Evolutionary conservation across 2,888 invertebrate species (phyloP).

Genomic region (Drosophila suboccidentalis): DNA sequence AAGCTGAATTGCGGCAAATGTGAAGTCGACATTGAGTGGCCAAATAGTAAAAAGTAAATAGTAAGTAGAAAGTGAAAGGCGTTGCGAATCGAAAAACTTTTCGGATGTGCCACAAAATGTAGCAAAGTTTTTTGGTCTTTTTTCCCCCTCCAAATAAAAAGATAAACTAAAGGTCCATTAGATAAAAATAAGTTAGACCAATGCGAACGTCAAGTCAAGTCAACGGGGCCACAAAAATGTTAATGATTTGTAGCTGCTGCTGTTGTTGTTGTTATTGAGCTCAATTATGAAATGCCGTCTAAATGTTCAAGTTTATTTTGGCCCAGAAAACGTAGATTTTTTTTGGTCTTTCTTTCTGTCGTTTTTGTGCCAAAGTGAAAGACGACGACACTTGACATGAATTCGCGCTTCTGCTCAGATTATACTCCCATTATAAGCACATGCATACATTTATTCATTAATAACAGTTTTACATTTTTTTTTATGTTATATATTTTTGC

Average conservation of each 20-base stretch:
- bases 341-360: neutral
- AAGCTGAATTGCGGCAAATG: constrained; percentile 45
- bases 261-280: constrained; percentile 13
- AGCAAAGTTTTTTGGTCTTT: neutral
- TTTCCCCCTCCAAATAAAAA: neutral
- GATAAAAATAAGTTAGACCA: constrained; percentile 15
- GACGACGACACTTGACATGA: constrained; percentile 57
- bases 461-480: constrained; percentile 50
- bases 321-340: constrained; percentile 33
- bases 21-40: constrained; percentile 26
- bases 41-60: constrained; percentile 34
- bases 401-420: constrained; percentile 36
- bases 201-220: constrained; percentile 17
- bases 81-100: constrained; percentile 37
- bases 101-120: constrained; percentile 35
- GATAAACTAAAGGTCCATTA: constrained; percentile 9
- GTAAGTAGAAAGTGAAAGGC: constrained; percentile 62
- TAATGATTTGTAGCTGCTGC: constrained; percentile 44
- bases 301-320: constrained; percentile 32
- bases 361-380: constrained; percentile 40
- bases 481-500: constrained; percentile 41
- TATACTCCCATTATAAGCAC: constrained; percentile 20
- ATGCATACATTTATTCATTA: constrained; percentile 34
- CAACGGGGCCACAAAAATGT: constrained; percentile 36
- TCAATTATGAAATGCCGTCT: constrained; percentile 45